Evolutionary conservation across 2,888 invertebrate genomes (phyloP).

Genomic region (Ophion slaviceki): DNA sequence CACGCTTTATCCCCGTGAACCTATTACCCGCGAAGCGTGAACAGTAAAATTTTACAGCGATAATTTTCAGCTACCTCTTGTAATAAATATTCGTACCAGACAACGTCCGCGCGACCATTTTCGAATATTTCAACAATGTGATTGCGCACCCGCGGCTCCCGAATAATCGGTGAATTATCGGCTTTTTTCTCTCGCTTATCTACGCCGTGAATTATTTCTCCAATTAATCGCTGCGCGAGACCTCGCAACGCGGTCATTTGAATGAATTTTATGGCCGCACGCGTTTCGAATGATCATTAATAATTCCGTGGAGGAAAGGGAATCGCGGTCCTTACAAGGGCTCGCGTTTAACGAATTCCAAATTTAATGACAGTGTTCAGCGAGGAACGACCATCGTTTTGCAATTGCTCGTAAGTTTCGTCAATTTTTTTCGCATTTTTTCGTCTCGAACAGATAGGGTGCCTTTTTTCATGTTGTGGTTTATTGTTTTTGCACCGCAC

Average conservation of each 20-base stretch:
- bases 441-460: not conserved
- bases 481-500: not conserved
- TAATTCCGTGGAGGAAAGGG: slow-evolving; percentile 35
- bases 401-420: not conserved
- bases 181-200: not conserved
- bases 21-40: not conserved
- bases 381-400: not conserved
- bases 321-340: slow-evolving; percentile 18
- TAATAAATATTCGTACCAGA: slow-evolving; percentile 39
- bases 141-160: slow-evolving; percentile 59
- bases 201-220: slow-evolving; percentile 34
- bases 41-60: slow-evolving; percentile 26
- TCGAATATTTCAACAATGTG: slow-evolving; percentile 55
- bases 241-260: slow-evolving; percentile 34
- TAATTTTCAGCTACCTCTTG: slow-evolving; percentile 48
- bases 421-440: not conserved
- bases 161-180: slow-evolving; percentile 66
- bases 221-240: slow-evolving; percentile 54
- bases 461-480: not conserved
- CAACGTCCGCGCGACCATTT: slow-evolving; percentile 15
- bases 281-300: slow-evolving; percentile 43
- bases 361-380: slow-evolving; percentile 20
- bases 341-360: slow-evolving; percentile 52
- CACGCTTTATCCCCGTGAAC: not conserved
- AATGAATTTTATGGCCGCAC: slow-evolving; percentile 52